Evolutionary conservation across 1,140 invertebrate species (phyloP), one percentile per base, ranked within the genome.

Genomic region (Pachyrhynchus sulphureomaculatus): DNA sequence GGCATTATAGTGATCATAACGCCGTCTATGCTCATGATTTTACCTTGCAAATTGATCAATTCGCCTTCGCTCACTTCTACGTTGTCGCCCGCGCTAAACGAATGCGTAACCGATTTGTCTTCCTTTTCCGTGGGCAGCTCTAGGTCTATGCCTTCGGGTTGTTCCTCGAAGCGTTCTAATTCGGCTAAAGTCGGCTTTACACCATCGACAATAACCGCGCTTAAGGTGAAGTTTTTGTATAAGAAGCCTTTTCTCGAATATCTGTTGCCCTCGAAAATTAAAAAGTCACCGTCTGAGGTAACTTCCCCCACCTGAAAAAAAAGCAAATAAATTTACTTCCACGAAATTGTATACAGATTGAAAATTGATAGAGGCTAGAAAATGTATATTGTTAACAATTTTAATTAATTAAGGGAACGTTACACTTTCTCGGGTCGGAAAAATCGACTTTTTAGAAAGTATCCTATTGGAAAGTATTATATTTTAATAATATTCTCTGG

Each of bases 11-110:
- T 96, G 42, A 99, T 93, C 84, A 95, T 94, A 37, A 92, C 89
- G 6, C 94, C 95, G 73, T 99, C 95, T 48, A 99, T 92, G 0
- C 90, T 61, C 12, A 61, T 34, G 17, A 65, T 66, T 63, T 66
- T 65, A 9, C 65, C 67, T 76, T 95, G 93, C 23, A 99, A 81
- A 77, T 98, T 92, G 37, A 94, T 88, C 77, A 99, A 86, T 82
- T 99, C 96, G 59, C 96, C 97, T 49, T 95, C 89, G 58, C 86
- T 89, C 0, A 99, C 96, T 81, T 96, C 93, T 0, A 99, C 95
- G 72, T 96, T 94, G 70, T 93, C 91, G 0, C 97, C 97, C 75
- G 93, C 90, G 0, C 90, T 89, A 75, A 99, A 96, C 8, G 86
- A 92, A 78, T 98, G 94, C 0, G 85, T 80, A 18, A 86, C 82